Evolutionary conservation across 2,113 vertebrate genomes (phyloP), one percentile per base, ranked within the genome.

Genomic region (Thermophis baileyi): DNA sequence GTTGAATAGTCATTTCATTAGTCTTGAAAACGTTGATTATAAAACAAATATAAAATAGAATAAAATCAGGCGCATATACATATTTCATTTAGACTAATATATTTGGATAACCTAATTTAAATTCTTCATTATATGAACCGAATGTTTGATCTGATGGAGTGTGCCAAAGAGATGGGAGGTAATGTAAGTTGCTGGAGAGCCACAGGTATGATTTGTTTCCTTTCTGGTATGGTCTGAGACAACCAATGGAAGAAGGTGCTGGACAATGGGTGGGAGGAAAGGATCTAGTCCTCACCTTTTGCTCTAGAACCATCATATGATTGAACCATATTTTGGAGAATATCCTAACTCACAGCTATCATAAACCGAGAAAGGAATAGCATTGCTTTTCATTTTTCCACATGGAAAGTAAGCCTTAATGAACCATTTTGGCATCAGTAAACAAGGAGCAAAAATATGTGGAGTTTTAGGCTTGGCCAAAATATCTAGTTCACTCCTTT

Each of bases 1-100:
- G 11, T 69, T 69, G 85, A 27, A 50, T 14, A 40, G 18, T 1
- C 24, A 27, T 14, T 35, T 49, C 9, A 50, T 93, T 47, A 63
- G 54, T 35, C 51, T 85, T 57, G 27, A 11, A 24, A n/a, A 93
- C 53, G 95, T 94, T 63, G 92, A 94, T 94, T 95, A 94, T 86
- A 94, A 93, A 95, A 87, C 6, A 87, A 60, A 51, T 51, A 91
- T 53, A 53, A 89, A 53, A 35, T 93, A 85, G 25, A 27, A 81
- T 60, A 86, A 96, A 95, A 94, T 94, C 89, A 24, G 51, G 2
- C 60, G 49, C 90, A 81, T 18, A 51, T 2, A 89, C 25, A 54
- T 46, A 47, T 85, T 60, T 24, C 85, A 53, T 3, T 93, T 63
- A 86, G 60, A 35, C n/a, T 49, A 30, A 86, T 9, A 40, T 47